Evolutionary conservation across 2,888 invertebrate species (phyloP).

Genomic region (Ophion ellenae): DNA sequence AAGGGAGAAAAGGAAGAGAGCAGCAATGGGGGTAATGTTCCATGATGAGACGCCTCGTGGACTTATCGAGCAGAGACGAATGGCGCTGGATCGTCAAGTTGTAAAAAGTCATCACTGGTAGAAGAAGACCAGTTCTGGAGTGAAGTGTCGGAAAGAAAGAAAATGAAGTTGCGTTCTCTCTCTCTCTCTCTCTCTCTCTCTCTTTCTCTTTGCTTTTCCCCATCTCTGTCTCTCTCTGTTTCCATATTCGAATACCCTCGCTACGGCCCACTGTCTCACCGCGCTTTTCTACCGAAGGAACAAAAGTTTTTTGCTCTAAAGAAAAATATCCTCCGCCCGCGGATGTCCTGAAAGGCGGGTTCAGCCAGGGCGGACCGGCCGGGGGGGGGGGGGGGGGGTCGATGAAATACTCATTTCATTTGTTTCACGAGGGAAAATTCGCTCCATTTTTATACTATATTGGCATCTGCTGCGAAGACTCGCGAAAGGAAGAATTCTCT

Average conservation of each 20-base stretch:
- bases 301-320: constrained; percentile 43
- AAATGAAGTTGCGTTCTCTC: constrained; percentile 11
- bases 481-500: constrained; percentile 9
- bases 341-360: constrained; percentile 34
- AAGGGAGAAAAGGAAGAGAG: constrained; percentile 36
- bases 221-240: constrained; percentile 35
- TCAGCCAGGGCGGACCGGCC: not conserved
- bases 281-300: constrained; percentile 35
- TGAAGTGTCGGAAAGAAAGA: constrained; percentile 48
- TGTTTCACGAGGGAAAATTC: constrained; percentile 25
- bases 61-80: constrained; percentile 72
- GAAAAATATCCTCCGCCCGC: constrained; percentile 46
- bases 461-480: constrained; percentile 13
- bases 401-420: constrained; percentile 57
- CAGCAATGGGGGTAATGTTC: constrained; percentile 80
- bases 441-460: constrained; percentile 14
- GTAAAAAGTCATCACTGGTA: constrained; percentile 63
- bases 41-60: constrained; percentile 83
- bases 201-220: constrained; percentile 9
- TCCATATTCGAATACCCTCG: constrained; percentile 39
- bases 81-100: constrained; percentile 54
- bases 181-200: constrained; percentile 45
- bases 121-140: constrained; percentile 51
- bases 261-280: constrained; percentile 44
- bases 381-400: not conserved